Conservation (phyloP, 2,113 vertebrate genomes). For the Puntigrus tetrazona region DNA sequence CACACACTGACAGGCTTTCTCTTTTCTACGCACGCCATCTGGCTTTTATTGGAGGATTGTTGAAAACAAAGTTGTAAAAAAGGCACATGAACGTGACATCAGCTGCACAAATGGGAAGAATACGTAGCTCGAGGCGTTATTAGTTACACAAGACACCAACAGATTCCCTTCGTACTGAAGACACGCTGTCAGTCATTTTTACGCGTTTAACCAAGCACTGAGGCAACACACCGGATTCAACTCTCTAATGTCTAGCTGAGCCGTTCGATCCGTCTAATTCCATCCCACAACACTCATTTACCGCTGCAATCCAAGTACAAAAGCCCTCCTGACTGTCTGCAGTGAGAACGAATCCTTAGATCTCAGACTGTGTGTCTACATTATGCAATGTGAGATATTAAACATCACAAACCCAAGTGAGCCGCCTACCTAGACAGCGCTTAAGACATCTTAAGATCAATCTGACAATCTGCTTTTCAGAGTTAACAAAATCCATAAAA, state of each 20-base stretch:
- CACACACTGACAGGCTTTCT: background rate
- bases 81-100: background rate
- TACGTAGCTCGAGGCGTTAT: background rate
- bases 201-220: background rate
- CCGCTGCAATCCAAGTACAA: background rate
- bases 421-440: background rate
- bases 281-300: background rate
- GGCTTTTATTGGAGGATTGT: background rate
- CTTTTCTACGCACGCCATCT: background rate
- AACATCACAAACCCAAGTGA: background rate
- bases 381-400: background rate
- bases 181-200: background rate
- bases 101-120: background rate
- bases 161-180: background rate
- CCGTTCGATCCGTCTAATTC: conserved; percentile 7
- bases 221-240: conserved; percentile 12
- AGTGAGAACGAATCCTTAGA: background rate
- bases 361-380: background rate
- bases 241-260: background rate
- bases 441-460: background rate
- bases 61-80: background rate
- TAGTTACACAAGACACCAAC: background rate
- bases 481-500: background rate
- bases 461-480: background rate
- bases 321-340: background rate